Base-by-base conservation (phyloP, 2,888 invertebrate species). In the Pristionchus entomophagus region DNA sequence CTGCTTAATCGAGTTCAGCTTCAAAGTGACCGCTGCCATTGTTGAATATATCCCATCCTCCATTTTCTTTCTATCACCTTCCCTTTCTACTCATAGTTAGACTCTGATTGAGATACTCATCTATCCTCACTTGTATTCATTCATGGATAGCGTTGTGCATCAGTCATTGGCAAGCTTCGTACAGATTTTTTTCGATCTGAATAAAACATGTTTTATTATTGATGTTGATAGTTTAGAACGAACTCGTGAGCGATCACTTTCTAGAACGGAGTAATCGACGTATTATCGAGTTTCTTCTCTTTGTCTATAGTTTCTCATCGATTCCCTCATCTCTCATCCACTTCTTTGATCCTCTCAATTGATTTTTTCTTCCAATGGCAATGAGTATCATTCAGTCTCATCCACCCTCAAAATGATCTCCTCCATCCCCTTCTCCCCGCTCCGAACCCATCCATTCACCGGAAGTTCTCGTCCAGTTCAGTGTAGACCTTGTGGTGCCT, bases 281-380 rank as follows among this genome's bases (percentile, higher is more conserved):
- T 41, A 73, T 73, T 73, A 73, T 73, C 73, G 73, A 73, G 73
- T 73, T 73, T 73, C 38, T 38, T 19, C 41, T 82, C 82, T 59
- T 29, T 32, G 26, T 59, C 59, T 82, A 22, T 32, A 19, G 10
- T 49, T 38, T 41, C 41, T 41, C 82, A 14, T 32, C 59, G 2
- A 12, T 59, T 59, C 26, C 22, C 17, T 51, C 26, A n/a, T 82
- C 82, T 82, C 41, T 49, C 56, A 29, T 14, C 12, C 56, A 17
- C 56, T 17, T 81, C 53, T 45, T 53, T 56, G 6, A 81, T 81
- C 35, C 77, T 77, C 26, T 45, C 77, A 29, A 80, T 80, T 80
- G 51, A 80, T 51, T 41, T 22, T 51, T 35, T 26, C 45, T 26
- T 77, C 78, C 4, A 51, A 49, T 73, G 38, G 45, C 73, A 73